Evolutionary conservation across 2,888 invertebrate genomes (phyloP), one percentile per base, ranked within the genome.

Genomic region (Zaprionus obscuricornis): DNA sequence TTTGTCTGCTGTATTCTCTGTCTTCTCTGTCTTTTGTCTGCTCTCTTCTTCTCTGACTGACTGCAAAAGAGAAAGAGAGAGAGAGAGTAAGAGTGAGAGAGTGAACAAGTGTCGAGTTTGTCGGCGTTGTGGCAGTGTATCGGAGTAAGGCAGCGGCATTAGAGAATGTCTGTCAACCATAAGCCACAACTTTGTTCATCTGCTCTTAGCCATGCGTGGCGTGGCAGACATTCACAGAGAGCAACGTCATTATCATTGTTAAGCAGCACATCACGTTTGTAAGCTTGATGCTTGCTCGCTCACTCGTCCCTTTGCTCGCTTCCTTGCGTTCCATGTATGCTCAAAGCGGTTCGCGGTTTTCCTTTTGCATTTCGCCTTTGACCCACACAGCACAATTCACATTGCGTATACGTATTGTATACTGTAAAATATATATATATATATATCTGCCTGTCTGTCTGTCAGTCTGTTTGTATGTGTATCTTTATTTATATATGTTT

Each of bases 211-310:
- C n/a, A n/a, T n/a, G n/a, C n/a, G n/a, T n/a, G n/a, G n/a, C n/a
- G n/a, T n/a, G n/a, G n/a, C 17, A 36, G 45, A 43, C 49, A 26
- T 22, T 14, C 14, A 40, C 14, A 11, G 31, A 16, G 24, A 39
- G 54, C 60, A 67, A 66, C 76, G 60, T 76, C 77, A 77, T 76
- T 84, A 84, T 66, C 78, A 66, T 67, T 70, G 70, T 71, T 56
- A 67, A 56, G 56, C 55, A 52, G 66, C 66, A 52, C 55, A 36
- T 68, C 59, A 59, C 66, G 84, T 59, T 60, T 67, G 64, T 74
- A 68, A 55, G 52, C 56, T 60, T 56, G 40, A 37, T 56, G 60
- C 43, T 75, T 58, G 71, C 65, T 71, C 62, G 76, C 67, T 65
- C 49, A 39, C 47, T 64, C n/a, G n/a, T n/a, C n/a, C n/a, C n/a